Evolutionary conservation across 2,113 vertebrate species (phyloP).

Genomic region (Megalops atlanticus): DNA sequence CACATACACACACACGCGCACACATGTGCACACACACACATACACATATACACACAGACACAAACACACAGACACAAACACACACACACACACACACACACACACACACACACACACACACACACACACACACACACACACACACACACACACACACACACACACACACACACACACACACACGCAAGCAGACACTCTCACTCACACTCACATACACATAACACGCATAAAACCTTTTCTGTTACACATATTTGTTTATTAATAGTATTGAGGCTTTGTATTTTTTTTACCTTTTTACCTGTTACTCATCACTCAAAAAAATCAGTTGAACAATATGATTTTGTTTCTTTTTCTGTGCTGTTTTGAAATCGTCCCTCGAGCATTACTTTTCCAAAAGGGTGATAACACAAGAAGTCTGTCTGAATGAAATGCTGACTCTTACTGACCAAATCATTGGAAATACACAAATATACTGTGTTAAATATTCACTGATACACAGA

Average conservation of each 20-base stretch:
- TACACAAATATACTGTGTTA: not conserved
- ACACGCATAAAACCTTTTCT: too few relatives aligned
- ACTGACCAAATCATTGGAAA: not conserved
- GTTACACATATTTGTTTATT: too few relatives aligned
- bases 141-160: conserved; percentile 47
- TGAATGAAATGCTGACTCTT: not conserved
- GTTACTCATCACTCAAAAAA: too few relatives aligned
- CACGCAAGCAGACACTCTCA: too few relatives aligned
- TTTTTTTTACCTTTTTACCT: too few relatives aligned
- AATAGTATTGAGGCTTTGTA: too few relatives aligned
- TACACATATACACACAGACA: conserved; percentile 72
- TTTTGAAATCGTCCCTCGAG: not conserved
- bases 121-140: conserved; percentile 72
- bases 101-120: conserved; percentile 55
- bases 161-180: conserved; percentile 48
- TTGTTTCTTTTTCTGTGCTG: not conserved
- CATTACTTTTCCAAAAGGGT: too few relatives aligned
- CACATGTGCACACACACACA: conserved; percentile 50
- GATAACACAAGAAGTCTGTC: too few relatives aligned
- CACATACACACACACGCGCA: conserved; percentile 48
- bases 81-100: conserved; percentile 48
- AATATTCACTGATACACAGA: conserved; percentile 58
- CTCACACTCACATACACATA: conserved; percentile 41
- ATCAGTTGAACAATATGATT: too few relatives aligned
- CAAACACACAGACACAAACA: conserved; percentile 56